Conservation (phyloP, 37 sponge, comb jelly and placozoan genomes). For the Oscarella lobularis region DNA sequence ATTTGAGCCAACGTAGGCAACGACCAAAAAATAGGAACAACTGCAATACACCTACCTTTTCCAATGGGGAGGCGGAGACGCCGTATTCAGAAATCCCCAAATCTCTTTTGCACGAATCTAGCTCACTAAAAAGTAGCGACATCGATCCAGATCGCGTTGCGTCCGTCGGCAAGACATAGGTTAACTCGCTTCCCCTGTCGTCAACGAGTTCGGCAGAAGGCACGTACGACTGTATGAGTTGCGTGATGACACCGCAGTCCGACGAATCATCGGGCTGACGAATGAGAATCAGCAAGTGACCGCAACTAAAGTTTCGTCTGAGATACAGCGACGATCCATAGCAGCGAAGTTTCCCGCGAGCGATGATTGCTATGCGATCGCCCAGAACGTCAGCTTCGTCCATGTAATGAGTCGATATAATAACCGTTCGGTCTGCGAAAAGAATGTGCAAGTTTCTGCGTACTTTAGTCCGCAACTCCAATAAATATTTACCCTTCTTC, state of each 20-base stretch:
- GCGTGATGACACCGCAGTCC: no score
- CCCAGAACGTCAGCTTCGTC: constrained; percentile 1
- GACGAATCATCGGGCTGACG: no score
- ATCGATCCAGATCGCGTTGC: constrained; percentile 10
- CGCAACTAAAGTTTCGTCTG: neutral
- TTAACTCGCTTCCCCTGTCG: constrained; percentile 48
- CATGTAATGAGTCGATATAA: neutral
- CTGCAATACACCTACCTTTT: no score
- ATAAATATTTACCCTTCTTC: no score
- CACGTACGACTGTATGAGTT: constrained; percentile 10
- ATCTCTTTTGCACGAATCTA: neutral
- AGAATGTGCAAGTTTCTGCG: no score
- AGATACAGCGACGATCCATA: constrained; percentile 13
- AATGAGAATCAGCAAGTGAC: neutral
- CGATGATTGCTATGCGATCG: constrained; percentile 17
- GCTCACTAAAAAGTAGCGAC: neutral
- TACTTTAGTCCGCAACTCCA: no score
- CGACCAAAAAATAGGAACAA: no score
- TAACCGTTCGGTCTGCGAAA: neutral
- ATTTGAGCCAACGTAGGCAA: no score
- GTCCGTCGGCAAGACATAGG: constrained; percentile 38
- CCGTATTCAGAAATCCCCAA: constrained; percentile 18
- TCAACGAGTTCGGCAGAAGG: constrained; percentile 34
- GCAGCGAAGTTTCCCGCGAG: constrained; percentile 1
- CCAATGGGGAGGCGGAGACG: constrained; percentile 10